Evolutionary conservation across 2,797 vertebrate genomes (phyloP).

Genomic region (Kryptolebias ocellatus): DNA sequence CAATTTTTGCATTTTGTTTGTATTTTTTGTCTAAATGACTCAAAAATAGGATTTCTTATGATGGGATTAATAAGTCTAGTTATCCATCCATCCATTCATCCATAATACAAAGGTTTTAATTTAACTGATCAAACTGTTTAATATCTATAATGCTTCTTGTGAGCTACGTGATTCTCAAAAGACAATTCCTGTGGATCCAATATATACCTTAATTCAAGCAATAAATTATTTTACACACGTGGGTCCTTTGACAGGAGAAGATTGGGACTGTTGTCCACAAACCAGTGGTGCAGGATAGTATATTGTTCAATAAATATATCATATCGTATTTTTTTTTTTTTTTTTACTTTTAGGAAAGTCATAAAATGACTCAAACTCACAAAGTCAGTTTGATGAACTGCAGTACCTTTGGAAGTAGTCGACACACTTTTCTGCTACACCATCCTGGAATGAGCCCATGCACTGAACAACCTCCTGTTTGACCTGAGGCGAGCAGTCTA

Average conservation of each 20-base stretch:
- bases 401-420: constrained; percentile 94
- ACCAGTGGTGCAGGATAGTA: neutral
- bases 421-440: constrained; percentile 92
- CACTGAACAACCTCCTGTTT: constrained; percentile 92
- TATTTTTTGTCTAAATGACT: too few species aligned
- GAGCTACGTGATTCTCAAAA: neutral
- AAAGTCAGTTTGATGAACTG: constrained; percentile 17
- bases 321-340: neutral
- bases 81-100: neutral
- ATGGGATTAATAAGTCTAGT: too few species aligned
- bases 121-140: neutral
- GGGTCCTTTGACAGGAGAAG: neutral
- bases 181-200: neutral
- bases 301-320: neutral
- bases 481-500: constrained; percentile 87
- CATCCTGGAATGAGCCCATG: constrained; percentile 97
- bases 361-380: neutral
- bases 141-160: neutral
- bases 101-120: neutral
- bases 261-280: neutral
- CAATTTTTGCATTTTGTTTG: neutral
- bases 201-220: neutral
- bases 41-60: too few species aligned
- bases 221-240: too few species aligned
- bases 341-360: neutral